Conservation (phyloP, 2,888 invertebrate species). For the Chymomyza fuscimana region DNA sequence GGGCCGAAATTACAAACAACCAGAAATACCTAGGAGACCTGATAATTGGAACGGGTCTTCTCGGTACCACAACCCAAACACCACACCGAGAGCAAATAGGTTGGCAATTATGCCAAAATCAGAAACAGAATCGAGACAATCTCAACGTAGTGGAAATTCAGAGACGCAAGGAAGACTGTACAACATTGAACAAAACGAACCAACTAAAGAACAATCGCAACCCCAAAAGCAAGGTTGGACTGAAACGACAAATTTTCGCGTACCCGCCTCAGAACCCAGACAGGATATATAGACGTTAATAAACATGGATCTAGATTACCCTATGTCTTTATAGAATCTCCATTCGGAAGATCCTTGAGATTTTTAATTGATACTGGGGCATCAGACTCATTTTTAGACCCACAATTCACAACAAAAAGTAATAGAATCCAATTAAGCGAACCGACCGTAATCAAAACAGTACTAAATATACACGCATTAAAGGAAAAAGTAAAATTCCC, state of each 20-base stretch:
- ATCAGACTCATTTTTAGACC: neutral
- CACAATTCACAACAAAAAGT: conserved; percentile 11
- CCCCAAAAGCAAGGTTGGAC: too few relatives aligned
- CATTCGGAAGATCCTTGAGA: neutral
- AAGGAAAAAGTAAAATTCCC: neutral
- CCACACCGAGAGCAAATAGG: too few relatives aligned
- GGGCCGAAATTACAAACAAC: too few relatives aligned
- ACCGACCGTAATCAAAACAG: neutral
- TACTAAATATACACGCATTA: neutral
- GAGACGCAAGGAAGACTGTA: too few relatives aligned
- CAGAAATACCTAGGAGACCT: too few relatives aligned
- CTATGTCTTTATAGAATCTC: neutral
- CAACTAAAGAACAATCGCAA: too few relatives aligned
- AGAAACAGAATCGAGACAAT: too few relatives aligned
- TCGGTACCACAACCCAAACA: too few relatives aligned
- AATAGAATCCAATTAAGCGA: neutral
- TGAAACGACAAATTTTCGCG: neutral
- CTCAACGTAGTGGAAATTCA: too few relatives aligned
- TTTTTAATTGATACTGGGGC: neutral
- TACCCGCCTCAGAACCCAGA: conserved; percentile 2
- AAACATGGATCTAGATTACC: neutral
- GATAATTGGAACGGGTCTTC: too few relatives aligned
- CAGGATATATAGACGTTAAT: neutral
- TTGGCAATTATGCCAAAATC: too few relatives aligned
- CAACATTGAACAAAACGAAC: too few relatives aligned